Evolutionary conservation across 2,888 invertebrate genomes (phyloP).

Genomic region (Zonitis immaculata): DNA sequence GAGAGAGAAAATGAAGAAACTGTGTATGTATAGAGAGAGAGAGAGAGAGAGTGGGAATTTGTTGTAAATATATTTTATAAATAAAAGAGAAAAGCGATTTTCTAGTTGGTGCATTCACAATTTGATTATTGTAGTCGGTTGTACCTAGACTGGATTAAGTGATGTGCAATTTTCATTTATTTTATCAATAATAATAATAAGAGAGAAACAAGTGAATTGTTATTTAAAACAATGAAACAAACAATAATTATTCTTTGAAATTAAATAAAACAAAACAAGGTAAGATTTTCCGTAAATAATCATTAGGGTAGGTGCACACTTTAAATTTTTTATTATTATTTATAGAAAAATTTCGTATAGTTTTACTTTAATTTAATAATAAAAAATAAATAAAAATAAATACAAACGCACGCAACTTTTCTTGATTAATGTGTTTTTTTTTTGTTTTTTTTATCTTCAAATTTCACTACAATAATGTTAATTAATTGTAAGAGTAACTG

Average conservation of each 20-base stretch:
- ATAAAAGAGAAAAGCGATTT: not conserved
- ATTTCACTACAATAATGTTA: constrained; percentile 3
- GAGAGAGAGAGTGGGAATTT: not conserved
- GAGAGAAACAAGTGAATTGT: not conserved
- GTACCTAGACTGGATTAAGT: not conserved
- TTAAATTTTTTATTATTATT: too few relatives aligned
- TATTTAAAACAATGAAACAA: too few relatives aligned
- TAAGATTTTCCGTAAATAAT: too few relatives aligned
- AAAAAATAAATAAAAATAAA: not conserved
- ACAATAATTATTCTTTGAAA: too few relatives aligned
- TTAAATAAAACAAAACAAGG: not conserved
- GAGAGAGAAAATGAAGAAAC: too few relatives aligned
- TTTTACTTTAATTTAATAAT: too few relatives aligned
- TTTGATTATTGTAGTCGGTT: not conserved
- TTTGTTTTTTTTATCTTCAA: not conserved
- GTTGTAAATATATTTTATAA: not conserved
- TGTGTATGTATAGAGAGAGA: too few relatives aligned
- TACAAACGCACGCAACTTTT: not conserved
- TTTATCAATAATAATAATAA: not conserved
- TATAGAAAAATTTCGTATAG: too few relatives aligned
- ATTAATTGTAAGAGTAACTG: not conserved
- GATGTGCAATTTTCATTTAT: not conserved
- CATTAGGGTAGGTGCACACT: too few relatives aligned
- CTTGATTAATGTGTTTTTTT: not conserved
- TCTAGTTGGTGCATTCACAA: not conserved